Percentiles rank a stretch among this genome's conserved stretches.
Conservation (phyloP, 2,113 vertebrate species). For the Hippocampus zosterae region DNA sequence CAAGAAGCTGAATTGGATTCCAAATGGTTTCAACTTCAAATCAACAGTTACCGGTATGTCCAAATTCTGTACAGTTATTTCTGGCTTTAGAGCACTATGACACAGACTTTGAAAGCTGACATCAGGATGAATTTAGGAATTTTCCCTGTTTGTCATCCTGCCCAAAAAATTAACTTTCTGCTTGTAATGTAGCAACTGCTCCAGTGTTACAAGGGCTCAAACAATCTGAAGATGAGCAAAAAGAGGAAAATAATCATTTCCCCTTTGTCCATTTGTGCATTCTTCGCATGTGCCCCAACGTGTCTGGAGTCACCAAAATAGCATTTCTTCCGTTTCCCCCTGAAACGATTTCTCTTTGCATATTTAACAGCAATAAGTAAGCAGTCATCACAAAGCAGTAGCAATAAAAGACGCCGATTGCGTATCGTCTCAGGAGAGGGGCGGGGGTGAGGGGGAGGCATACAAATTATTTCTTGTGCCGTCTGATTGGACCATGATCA, state of each 20-base stretch:
- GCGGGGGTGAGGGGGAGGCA: not conserved
- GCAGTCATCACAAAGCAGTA: slow-evolving; percentile 30
- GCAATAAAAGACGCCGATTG: slow-evolving; percentile 30
- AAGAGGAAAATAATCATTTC: slow-evolving; percentile 34
- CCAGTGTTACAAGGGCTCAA: slow-evolving; percentile 9
- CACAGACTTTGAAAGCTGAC: not conserved
- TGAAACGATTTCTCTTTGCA: slow-evolving; percentile 38
- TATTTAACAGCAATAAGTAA: slow-evolving; percentile 38
- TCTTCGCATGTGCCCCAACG: slow-evolving; percentile 21
- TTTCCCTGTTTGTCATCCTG: not conserved
- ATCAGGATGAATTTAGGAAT: not conserved
- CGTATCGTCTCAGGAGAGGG: slow-evolving; percentile 27
- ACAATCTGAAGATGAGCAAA: slow-evolving; percentile 18
- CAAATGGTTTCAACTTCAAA: too few relatives aligned
- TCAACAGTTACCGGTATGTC: too few relatives aligned
- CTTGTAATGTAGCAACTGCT: slow-evolving; percentile 24
- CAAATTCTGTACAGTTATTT: too few relatives aligned
- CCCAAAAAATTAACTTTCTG: not conserved
- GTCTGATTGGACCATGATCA: slow-evolving; percentile 27
- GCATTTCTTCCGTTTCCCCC: slow-evolving; percentile 19
- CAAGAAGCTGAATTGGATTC: too few relatives aligned
- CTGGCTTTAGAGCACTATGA: not conserved
- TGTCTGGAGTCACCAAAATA: slow-evolving; percentile 46
- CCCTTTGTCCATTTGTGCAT: slow-evolving; percentile 46
- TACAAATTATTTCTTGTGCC: slow-evolving; percentile 26